Base-by-base conservation (phyloP, 92 coral and sea anemone species). In the Phenganax marumi region DNA sequence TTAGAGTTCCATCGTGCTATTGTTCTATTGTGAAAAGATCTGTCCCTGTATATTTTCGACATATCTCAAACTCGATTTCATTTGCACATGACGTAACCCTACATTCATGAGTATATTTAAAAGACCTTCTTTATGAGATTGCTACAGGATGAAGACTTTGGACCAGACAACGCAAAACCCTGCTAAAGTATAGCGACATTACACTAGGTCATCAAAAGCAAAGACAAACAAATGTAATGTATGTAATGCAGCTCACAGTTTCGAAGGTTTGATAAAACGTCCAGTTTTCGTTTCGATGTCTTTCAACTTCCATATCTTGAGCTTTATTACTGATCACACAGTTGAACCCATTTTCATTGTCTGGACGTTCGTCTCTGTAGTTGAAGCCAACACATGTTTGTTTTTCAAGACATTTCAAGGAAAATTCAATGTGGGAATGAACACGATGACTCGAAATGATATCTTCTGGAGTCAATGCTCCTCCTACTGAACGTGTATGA, bases 311-410 rank as follows among this genome's bases (percentile, higher is more conserved):
- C 26, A 0, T 21, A 7, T 64, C 7, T 64, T 22, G 10, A 7
- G 43, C 6, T 10, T 1, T 64, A 25, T 24, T 19, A 46, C 70
- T 24, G 47, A 64, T 21, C 8, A 22, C 43, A 64, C 70, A 64
- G 21, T 64, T 64, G 10, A 64, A 6, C 26, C 11, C 70, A 64
- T 64, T 5, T 64, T 33, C 43, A 33, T 64, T 21, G 13, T 21
- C 47, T 64, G 70, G 5, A 33, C 43, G 43, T 64, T 25, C 16
- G 26, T 33, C 12, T 25, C 47, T 21, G 70, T 64, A 64, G 70
- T 64, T 64, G 47, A 22, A 64, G 26, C 70, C 70, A 64, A 64
- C 43, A 64, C 70, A 64, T 64, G 47, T 25, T 64, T 64, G 70
- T 22, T 25, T 16, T 21, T 64, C 70, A 64, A 64, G 70, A 25